Base-by-base conservation (phyloP, 1,140 invertebrate genomes). In the Ptiloglossa arizonensis region DNA sequence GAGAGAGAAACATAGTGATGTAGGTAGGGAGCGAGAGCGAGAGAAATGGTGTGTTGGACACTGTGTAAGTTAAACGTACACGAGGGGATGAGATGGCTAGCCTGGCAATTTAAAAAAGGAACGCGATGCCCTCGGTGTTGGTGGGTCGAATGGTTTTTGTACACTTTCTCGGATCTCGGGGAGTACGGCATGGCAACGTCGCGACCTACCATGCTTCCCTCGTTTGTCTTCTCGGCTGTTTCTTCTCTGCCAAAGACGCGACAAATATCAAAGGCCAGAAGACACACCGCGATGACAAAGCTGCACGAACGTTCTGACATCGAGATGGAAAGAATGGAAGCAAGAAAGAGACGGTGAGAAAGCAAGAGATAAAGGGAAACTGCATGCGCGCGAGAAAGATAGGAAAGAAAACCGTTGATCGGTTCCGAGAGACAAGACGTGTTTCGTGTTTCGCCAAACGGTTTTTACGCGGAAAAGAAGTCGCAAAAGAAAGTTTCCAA, bases 181-280 rank as follows among this genome's bases (percentile, higher is more conserved):
- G 77, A 83, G 70, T 79, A 76, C 70, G 82, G 87, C 77, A 77
- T 88, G 89, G 89, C 89, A 90, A 90, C 89, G 88, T 87, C 81
- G 89, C 89, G 87, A 79, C 75, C 75, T 70, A 81, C 71, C 64
- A 48, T 48, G 59, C 62, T 59, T 68, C 73, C 73, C 82, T 81
- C 69, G 44, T 60, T 76, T 77, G 59, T 79, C 81, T 78, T 76
- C 66, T 50, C n/a, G 35, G 52, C 62, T 69, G 59, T 68, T 72
- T 69, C 68, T 79, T 68, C 62, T 72, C 68, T 72, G 60, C 63
- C 76, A 66, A 79, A 85, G 79, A 84, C 60, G 63, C 60, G 77
- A 80, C 75, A 79, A 83, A 83, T 71, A 74, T 72, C 52, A 77
- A 80, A 68, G 75, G 70, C 70, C 79, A 81, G 79, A 64, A 63